phyloP scores from a whole-genome alignment of 2,888 invertebrate species.

The Argyresthia albistria region DNA sequence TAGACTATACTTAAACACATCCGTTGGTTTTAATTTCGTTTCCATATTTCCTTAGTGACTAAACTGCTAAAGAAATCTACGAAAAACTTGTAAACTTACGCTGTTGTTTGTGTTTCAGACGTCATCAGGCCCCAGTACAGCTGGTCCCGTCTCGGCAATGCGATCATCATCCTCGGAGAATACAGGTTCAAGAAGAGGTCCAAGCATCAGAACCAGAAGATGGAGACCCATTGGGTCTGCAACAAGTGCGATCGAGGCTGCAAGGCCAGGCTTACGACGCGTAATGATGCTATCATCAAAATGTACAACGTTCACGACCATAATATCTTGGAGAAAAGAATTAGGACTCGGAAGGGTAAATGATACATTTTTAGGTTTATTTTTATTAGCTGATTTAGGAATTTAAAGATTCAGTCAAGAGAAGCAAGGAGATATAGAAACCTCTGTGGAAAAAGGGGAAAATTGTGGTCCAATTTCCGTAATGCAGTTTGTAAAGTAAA shows the following conservation, averaged over 20 bases:
- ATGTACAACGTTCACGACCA: slow-evolving; percentile 52
- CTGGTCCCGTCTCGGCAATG: slow-evolving; percentile 59
- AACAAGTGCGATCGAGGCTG: slow-evolving; percentile 60
- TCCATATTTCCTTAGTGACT: too few species aligned
- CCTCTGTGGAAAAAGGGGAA: too few species aligned
- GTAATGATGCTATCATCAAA: slow-evolving; percentile 52
- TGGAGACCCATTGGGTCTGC: slow-evolving; percentile 60
- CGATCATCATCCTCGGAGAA: slow-evolving; percentile 53
- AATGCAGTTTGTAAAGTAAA: too few species aligned
- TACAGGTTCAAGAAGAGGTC: slow-evolving; percentile 60
- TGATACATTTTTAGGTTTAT: background rate
- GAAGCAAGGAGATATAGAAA: background rate
- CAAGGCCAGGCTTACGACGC: slow-evolving; percentile 51
- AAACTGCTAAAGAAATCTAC: background rate
- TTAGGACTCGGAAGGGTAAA: background rate
- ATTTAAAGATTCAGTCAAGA: background rate
- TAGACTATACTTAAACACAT: too few species aligned
- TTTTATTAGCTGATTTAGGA: background rate
- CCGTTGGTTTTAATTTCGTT: too few species aligned
- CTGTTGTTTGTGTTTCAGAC: slow-evolving; percentile 15
- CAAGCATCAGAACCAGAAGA: slow-evolving; percentile 41
- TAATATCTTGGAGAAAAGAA: slow-evolving; percentile 4
- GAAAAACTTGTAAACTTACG: too few species aligned
- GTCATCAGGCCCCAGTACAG: slow-evolving; percentile 40
- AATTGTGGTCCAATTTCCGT: too few species aligned